Percentiles rank a stretch among this genome's conserved stretches.
Conservation (phyloP, 2,888 invertebrate species). For the Microdon myrmicae region DNA sequence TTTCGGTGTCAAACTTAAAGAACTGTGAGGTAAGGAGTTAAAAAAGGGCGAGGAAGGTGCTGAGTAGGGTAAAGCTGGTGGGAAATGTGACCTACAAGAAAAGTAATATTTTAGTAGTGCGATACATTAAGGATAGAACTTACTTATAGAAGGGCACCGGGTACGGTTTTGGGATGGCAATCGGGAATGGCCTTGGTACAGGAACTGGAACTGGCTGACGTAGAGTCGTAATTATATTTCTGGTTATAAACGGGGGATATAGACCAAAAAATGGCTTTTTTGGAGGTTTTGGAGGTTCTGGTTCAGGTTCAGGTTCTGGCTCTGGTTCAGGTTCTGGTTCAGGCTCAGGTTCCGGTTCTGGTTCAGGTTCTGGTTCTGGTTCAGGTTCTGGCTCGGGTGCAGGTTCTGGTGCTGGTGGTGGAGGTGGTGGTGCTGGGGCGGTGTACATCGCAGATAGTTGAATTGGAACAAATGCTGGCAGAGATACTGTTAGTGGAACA, state of each 20-base stretch:
- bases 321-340: conserved; percentile 40
- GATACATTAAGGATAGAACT: too few relatives aligned
- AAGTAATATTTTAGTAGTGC: too few relatives aligned
- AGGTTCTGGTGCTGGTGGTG: conserved; percentile 61
- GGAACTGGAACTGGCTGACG: conserved; percentile 33
- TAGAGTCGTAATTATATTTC: conserved; percentile 25
- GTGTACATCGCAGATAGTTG: conserved; percentile 65
- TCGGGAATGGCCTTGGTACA: conserved; percentile 25
- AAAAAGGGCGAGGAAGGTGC: conserved; percentile 28
- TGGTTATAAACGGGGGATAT: conserved; percentile 17
- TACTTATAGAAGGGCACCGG: conserved; percentile 30
- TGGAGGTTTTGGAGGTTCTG: conserved; percentile 9
- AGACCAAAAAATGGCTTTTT: conserved; percentile 14
- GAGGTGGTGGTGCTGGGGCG: conserved; percentile 64
- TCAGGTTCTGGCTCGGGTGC: conserved; percentile 56
- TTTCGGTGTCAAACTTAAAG: conserved; percentile 15
- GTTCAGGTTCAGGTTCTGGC: conserved; percentile 53
- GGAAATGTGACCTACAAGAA: conserved; percentile 21
- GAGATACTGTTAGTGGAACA: conserved; percentile 61
- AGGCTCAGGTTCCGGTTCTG: conserved; percentile 38
- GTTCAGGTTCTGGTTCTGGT: conserved; percentile 28
- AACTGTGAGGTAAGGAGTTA: conserved; percentile 19
- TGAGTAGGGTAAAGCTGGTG: conserved; percentile 7
- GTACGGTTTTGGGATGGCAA: conserved; percentile 30
- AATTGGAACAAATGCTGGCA: conserved; percentile 64